Conservation (phyloP, 53 echinoderm and acorn worm species). For the Henricia sp. region DNA sequence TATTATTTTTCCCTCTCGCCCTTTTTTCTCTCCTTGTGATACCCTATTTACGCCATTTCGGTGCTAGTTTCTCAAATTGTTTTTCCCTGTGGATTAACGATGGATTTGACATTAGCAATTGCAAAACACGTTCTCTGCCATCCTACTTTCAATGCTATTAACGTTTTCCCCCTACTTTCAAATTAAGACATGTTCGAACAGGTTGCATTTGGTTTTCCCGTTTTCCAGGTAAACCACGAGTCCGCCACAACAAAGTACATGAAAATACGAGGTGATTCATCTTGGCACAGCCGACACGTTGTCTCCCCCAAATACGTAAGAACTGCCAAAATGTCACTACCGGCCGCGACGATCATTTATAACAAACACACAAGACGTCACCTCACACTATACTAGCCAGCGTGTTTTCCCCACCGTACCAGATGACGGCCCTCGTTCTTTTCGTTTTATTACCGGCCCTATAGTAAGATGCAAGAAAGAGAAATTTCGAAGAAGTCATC, state of each 20-base stretch:
- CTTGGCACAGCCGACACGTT: not conserved
- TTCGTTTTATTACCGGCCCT: not conserved
- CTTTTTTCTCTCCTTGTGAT: too few species aligned
- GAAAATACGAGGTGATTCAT: constrained; percentile 2
- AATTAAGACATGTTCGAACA: too few species aligned
- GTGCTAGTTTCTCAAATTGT: too few species aligned
- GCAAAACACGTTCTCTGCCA: too few species aligned
- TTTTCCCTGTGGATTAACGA: too few species aligned
- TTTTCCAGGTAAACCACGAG: constrained; percentile 2
- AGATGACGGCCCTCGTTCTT: too few species aligned
- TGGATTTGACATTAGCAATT: too few species aligned
- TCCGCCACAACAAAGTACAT: not conserved
- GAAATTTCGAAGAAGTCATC: not conserved
- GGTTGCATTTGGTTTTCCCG: not conserved
- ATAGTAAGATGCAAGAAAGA: not conserved
- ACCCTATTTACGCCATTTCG: too few species aligned
- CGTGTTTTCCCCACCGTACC: too few species aligned
- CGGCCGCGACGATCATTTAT: not conserved
- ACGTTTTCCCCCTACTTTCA: too few species aligned
- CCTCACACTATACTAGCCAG: not conserved
- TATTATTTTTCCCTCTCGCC: too few species aligned
- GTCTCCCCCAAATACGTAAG: not conserved
- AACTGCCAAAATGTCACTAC: constrained; percentile 1
- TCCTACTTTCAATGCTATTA: too few species aligned
- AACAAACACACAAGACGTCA: not conserved